Percentiles rank a stretch among this genome's conserved stretches.
phyloP scores from a whole-genome alignment of 1,140 invertebrate species.

The Drosophila pseudoananassae region DNA sequence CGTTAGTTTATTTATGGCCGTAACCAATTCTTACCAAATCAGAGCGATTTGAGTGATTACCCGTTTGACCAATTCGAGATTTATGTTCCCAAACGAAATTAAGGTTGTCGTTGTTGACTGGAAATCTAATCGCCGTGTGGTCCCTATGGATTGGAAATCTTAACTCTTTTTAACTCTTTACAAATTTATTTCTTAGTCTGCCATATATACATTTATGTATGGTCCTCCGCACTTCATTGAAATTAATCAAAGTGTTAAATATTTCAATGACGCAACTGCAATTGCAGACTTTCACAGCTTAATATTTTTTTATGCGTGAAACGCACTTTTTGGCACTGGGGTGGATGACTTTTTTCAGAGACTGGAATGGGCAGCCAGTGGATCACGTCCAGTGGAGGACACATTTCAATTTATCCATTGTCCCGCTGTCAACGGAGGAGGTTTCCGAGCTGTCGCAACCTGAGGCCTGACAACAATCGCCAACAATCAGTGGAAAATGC shows the following conservation, averaged over 20 bases:
- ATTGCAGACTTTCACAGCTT: conserved; percentile 28
- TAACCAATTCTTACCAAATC: conserved; percentile 64
- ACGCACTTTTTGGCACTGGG: conserved; percentile 16
- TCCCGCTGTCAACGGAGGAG: conserved; percentile 32
- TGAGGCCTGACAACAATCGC: conserved; percentile 52
- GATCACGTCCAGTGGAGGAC: conserved; percentile 40
- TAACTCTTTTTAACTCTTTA: not conserved
- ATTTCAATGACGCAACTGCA: conserved; percentile 23
- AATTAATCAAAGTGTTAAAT: conserved; percentile 31
- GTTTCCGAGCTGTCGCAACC: conserved; percentile 36
- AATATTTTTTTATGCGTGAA: conserved; percentile 21
- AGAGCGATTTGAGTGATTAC: conserved; percentile 75
- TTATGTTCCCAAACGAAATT: conserved; percentile 42
- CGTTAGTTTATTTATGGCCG: conserved; percentile 50
- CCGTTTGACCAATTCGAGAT: conserved; percentile 66
- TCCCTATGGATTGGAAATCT: conserved; percentile 1
- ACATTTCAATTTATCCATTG: conserved; percentile 59
- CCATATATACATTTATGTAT: not conserved
- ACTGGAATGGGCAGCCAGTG: not conserved
- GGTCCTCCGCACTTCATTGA: not conserved
- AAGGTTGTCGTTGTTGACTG: conserved; percentile 3
- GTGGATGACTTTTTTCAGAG: not conserved
- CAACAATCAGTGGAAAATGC: conserved; percentile 69
- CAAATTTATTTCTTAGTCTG: not conserved
- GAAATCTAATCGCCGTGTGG: conserved; percentile 15